Conservation (phyloP, 2,797 vertebrate genomes). For the Phataginus tetradactyla region DNA sequence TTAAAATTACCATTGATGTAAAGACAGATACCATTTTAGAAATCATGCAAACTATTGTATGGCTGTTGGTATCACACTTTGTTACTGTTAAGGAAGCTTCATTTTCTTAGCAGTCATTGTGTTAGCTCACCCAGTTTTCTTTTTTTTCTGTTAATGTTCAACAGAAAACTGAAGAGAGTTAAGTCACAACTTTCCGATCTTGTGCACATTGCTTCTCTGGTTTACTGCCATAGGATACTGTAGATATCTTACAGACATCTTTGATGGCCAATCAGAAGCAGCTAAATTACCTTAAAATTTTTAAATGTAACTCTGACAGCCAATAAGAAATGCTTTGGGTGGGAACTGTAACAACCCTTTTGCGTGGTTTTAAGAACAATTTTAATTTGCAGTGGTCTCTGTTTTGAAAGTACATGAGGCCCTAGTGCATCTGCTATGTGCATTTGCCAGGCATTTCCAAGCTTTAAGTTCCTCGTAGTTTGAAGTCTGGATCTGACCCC, state of each 20-base stretch:
- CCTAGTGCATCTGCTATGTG: neutral
- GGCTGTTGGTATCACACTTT: neutral
- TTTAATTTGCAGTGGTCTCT: constrained; percentile 44
- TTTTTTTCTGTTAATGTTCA: constrained; percentile 36
- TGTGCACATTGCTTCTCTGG: constrained; percentile 61
- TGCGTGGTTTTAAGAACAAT: constrained; percentile 49
- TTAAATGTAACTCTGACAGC: constrained; percentile 75
- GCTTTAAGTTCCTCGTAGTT: constrained; percentile 71
- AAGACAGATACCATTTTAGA: constrained; percentile 48
- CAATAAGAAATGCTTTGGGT: constrained; percentile 75
- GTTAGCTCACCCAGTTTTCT: constrained; percentile 6
- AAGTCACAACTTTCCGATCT: constrained; percentile 57
- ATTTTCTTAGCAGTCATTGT: constrained; percentile 29
- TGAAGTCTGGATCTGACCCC: constrained; percentile 93
- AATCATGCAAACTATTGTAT: neutral
- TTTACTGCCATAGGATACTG: constrained; percentile 54
- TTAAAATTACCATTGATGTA: constrained; percentile 11
- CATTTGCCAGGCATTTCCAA: constrained; percentile 62
- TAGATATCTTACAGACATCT: constrained; percentile 67
- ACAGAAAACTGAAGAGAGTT: constrained; percentile 56
- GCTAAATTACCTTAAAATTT: constrained; percentile 77
- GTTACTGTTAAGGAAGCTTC: neutral
- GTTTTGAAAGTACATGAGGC: constrained; percentile 29
- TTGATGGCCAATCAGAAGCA: constrained; percentile 70
- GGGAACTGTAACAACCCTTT: constrained; percentile 48